phyloP scores from a whole-genome alignment of 2,113 vertebrate genomes.

The Dinomys branickii region DNA sequence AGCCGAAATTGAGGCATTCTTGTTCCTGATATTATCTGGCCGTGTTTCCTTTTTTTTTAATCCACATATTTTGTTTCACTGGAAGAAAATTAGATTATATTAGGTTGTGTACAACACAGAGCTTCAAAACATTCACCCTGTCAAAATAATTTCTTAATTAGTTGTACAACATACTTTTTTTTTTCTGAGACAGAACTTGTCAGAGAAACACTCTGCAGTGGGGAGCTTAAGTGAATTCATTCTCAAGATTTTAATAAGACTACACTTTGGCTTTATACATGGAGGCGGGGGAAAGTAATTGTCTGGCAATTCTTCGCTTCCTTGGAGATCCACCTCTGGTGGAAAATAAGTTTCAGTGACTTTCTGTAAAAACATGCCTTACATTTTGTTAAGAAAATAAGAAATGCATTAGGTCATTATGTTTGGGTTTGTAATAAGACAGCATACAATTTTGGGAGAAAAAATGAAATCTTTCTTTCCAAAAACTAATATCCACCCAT shows the following conservation, averaged over 20 bases:
- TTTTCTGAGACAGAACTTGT: constrained; percentile 82
- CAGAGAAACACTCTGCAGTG: constrained; percentile 78
- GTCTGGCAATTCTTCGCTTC: constrained; percentile 76
- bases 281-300: constrained; percentile 62
- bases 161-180: constrained; percentile 81
- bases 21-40: constrained; percentile 81
- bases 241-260: constrained; percentile 83
- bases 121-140: constrained; percentile 82
- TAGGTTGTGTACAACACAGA: constrained; percentile 83
- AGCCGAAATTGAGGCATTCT: constrained; percentile 66
- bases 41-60: constrained; percentile 66
- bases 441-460: constrained; percentile 32
- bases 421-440: constrained; percentile 42
- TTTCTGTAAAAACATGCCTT: constrained; percentile 65
- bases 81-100: constrained; percentile 84
- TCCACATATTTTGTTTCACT: constrained; percentile 75
- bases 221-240: constrained; percentile 82
- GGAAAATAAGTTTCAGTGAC: constrained; percentile 61
- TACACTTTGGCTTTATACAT: constrained; percentile 71
- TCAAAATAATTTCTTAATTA: constrained; percentile 88
- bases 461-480: constrained; percentile 54
- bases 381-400: constrained; percentile 65
- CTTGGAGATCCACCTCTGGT: constrained; percentile 70
- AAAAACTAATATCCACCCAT: constrained; percentile 33
- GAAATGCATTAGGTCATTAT: constrained; percentile 46